Conservation (phyloP, 2,888 invertebrate genomes). For the Odontocolon sp. region DNA sequence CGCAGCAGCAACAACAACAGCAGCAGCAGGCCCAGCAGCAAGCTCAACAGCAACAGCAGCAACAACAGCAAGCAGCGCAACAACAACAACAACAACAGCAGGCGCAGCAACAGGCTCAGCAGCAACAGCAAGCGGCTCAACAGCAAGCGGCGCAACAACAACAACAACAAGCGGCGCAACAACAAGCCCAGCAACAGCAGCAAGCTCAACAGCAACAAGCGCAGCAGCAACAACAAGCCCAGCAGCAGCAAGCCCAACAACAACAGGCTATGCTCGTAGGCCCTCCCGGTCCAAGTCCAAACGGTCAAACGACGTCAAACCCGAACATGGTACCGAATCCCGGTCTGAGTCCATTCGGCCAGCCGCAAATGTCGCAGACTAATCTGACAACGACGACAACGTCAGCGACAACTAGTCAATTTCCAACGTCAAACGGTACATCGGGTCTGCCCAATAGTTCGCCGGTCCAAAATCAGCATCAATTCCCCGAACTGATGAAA, state of each 20-base stretch:
- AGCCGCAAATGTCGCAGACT: slow-evolving; percentile 84
- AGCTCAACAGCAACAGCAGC: slow-evolving; percentile 78
- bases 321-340: slow-evolving; percentile 84
- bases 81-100: slow-evolving; percentile 81
- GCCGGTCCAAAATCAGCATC: slow-evolving; percentile 82
- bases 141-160: slow-evolving; percentile 69
- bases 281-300: slow-evolving; percentile 90
- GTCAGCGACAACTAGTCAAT: slow-evolving; percentile 83
- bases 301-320: slow-evolving; percentile 84
- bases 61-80: slow-evolving; percentile 74
- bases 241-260: slow-evolving; percentile 76
- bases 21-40: slow-evolving; percentile 81
- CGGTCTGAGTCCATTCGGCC: slow-evolving; percentile 88
- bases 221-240: slow-evolving; percentile 69
- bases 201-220: slow-evolving; percentile 57
- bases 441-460: slow-evolving; percentile 80
- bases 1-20: slow-evolving; percentile 81
- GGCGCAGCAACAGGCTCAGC: slow-evolving; percentile 72
- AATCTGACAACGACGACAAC: slow-evolving; percentile 82
- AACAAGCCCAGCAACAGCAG: slow-evolving; percentile 49
- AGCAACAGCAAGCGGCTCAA: slow-evolving; percentile 71
- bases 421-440: slow-evolving; percentile 84
- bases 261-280: slow-evolving; percentile 86
- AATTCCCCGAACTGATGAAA: slow-evolving; percentile 84
- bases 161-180: slow-evolving; percentile 65